phyloP scores from a whole-genome alignment of 1,140 invertebrate species.

The Drosophila miranda region DNA sequence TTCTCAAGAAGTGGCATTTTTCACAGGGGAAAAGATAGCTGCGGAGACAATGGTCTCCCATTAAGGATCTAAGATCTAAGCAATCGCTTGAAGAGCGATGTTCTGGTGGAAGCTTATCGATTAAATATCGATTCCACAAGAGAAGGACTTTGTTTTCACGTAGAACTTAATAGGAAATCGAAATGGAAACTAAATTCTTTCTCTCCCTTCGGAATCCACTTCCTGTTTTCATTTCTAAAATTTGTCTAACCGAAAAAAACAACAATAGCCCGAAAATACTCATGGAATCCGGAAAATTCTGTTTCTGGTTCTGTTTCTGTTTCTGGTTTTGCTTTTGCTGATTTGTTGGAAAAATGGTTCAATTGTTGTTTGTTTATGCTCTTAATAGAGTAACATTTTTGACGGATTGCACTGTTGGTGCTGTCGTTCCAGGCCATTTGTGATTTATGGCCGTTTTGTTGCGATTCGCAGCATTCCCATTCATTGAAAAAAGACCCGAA shows the following conservation, averaged over 20 bases:
- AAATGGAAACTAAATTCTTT: no score
- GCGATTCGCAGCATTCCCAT: neutral
- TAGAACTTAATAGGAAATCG: no score
- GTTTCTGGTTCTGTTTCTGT: neutral
- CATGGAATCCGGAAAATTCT: conserved; percentile 17
- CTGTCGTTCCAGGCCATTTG: conserved; percentile 1
- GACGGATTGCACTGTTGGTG: conserved; percentile 3
- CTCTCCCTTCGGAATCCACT: conserved; percentile 33
- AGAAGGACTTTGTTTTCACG: no score
- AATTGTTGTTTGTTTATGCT: conserved; percentile 34
- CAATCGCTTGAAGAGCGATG: no score
- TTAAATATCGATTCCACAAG: no score
- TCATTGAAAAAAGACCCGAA: conserved; percentile 33
- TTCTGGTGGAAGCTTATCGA: no score
- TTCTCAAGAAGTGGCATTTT: no score
- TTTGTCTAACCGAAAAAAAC: conserved; percentile 41
- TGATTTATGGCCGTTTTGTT: neutral
- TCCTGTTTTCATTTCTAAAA: conserved; percentile 31
- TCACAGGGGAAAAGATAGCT: no score
- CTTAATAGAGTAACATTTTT: conserved; percentile 3
- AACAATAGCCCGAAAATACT: conserved; percentile 5
- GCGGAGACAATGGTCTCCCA: no score
- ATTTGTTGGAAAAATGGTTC: conserved; percentile 15
- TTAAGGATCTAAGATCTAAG: no score
- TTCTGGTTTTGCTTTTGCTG: neutral